These are phyloP conservation scores for Rhagoletis pomonella DNA, from an alignment of 1,140 invertebrate species.

Conservation along the genomic window DNA sequence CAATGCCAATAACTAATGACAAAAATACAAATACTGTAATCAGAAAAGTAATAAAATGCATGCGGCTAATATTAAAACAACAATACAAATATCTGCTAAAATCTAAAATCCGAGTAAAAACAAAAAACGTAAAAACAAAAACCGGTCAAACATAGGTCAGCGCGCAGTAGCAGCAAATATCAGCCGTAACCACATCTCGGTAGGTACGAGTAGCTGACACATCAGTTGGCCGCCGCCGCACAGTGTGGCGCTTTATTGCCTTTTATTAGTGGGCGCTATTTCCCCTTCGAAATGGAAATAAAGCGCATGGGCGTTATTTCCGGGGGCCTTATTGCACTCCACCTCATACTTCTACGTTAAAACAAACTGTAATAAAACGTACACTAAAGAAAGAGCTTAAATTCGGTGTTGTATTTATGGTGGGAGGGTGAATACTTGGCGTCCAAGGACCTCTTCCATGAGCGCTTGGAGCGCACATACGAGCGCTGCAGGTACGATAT, in stretches of 20 bases:
- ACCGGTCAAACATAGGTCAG: slow-evolving; percentile 46
- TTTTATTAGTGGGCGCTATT: too few relatives aligned
- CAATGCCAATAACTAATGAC: slow-evolving; percentile 1
- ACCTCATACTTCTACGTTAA: too few relatives aligned
- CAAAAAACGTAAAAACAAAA: neutral
- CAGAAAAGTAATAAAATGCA: neutral
- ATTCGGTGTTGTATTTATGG: too few relatives aligned
- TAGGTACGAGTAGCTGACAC: neutral
- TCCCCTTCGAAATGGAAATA: too few relatives aligned
- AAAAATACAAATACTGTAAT: slow-evolving; percentile 29
- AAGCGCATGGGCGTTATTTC: too few relatives aligned
- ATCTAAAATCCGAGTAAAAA: neutral
- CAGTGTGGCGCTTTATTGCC: neutral
- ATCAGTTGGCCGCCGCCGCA: neutral
- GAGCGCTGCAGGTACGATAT: too few relatives aligned
- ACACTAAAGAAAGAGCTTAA: too few relatives aligned
- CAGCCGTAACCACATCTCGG: slow-evolving; percentile 8
- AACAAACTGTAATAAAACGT: too few relatives aligned
- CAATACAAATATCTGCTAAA: neutral
- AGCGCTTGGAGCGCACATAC: too few relatives aligned
- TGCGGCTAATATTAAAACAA: neutral
- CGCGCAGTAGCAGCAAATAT: neutral
- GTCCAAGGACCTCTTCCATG: too few relatives aligned
- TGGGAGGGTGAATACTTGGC: too few relatives aligned
- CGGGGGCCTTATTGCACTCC: too few relatives aligned